phyloP scores from a whole-genome alignment of 2,888 invertebrate species.

The Eristalis arbustorum region DNA sequence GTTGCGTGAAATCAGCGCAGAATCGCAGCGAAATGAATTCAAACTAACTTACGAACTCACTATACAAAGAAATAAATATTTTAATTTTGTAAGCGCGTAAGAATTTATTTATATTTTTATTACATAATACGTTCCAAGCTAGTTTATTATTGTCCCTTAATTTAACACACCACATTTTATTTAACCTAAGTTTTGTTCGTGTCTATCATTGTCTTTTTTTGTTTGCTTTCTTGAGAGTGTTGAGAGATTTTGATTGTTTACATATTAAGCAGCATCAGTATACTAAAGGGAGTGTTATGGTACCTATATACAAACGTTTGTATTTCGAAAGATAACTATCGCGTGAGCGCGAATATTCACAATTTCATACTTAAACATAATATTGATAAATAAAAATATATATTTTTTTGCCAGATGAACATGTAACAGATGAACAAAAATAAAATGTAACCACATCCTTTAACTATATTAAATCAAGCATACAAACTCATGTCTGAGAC shows the following conservation, averaged over 20 bases:
- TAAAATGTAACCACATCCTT: slow-evolving; percentile 39
- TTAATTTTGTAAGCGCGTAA: slow-evolving; percentile 15
- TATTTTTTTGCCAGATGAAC: slow-evolving; percentile 46
- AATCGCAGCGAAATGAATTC: not conserved
- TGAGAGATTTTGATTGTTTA: not conserved
- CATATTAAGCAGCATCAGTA: not conserved
- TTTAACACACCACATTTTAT: not conserved
- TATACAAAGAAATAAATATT: not conserved
- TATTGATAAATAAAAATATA: slow-evolving; percentile 7
- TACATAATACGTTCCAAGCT: slow-evolving; percentile 39
- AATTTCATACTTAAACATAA: slow-evolving; percentile 4
- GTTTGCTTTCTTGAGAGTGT: not conserved
- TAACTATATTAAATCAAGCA: slow-evolving; percentile 35
- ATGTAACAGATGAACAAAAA: slow-evolving; percentile 41
- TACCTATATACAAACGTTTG: slow-evolving; percentile 39
- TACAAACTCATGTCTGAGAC: slow-evolving; percentile 47
- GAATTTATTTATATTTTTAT: slow-evolving; percentile 30
- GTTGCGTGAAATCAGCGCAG: not conserved
- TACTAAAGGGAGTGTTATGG: slow-evolving; percentile 40
- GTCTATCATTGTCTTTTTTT: not conserved
- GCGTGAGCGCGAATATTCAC: slow-evolving; percentile 23
- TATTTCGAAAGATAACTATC: not conserved
- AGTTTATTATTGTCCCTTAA: slow-evolving; percentile 21
- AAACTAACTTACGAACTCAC: not conserved
- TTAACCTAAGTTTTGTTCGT: not conserved